Percentiles rank a stretch among this genome's conserved stretches.
These are phyloP conservation scores for Pempheris klunzingeri DNA, from an alignment of 2,797 vertebrate genomes.

Conservation along the genomic window DNA sequence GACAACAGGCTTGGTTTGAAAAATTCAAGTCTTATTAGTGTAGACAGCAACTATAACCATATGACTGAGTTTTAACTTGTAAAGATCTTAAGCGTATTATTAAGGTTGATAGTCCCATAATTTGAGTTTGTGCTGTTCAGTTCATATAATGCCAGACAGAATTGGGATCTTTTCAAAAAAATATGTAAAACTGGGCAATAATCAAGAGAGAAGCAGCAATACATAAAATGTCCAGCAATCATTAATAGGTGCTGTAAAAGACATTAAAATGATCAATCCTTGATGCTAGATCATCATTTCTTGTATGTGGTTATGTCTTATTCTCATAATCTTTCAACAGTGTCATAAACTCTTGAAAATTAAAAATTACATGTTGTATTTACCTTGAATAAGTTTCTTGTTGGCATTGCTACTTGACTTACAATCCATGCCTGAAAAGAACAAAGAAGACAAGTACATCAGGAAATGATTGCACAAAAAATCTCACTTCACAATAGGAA, in stretches of 20 bases:
- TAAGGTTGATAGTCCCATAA: neutral
- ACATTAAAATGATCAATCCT: neutral
- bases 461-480: neutral
- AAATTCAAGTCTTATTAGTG: neutral
- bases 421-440: constrained; percentile 90
- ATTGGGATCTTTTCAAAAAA: neutral
- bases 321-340: neutral
- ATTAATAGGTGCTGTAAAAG: neutral
- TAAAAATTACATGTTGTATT: constrained; percentile 20
- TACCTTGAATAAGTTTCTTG: constrained; percentile 96
- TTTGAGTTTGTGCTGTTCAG: neutral
- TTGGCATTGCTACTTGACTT: constrained; percentile 85
- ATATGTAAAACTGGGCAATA: neutral
- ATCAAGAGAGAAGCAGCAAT: neutral
- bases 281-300: neutral
- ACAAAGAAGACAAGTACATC: constrained; percentile 25
- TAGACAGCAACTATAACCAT: neutral
- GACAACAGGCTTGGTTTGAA: neutral
- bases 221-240: neutral
- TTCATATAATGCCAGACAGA: neutral
- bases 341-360: neutral
- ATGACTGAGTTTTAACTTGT: neutral
- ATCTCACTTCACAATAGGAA: neutral
- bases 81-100: neutral
- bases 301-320: neutral